Evolutionary conservation across 1,140 invertebrate species (phyloP), one percentile per base, ranked within the genome.

Genomic region (Subanguina moxae): DNA sequence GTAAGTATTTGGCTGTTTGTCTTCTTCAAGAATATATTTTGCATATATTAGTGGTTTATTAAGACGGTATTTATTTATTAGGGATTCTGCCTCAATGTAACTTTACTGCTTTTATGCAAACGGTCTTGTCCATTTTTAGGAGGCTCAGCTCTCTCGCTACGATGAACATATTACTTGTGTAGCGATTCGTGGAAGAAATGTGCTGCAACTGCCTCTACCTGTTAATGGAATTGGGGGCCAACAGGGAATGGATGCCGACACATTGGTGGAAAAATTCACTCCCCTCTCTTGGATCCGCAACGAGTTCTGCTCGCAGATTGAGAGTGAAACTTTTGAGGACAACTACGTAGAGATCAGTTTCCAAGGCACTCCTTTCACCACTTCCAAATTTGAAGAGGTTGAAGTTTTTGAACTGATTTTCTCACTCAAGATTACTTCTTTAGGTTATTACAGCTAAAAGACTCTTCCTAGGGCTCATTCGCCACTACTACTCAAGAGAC

Each of bases 301-400:
- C 3, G 48, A 52, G 15, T 52, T 52, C 23, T 25, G 48, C 23
- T 52, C 48, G 3, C 48, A 52, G 23, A 52, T 52, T 7, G 48
- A 52, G 8, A 52, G 23, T 52, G 48, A 52, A 52, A 52, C 3
- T 52, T 3, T 52, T 3, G 23, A 3, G 3, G n/a, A 19, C n/a
- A 19, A 52, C n/a, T 52, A 52, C 15, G 48, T 52, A 15, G 48
- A 52, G 17, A 27, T 61, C n/a, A 21, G 1, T 27, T 61, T 61
- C 27, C n/a, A 61, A 43, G n/a, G 58, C 58, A 61, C 58, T 30
- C 58, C 58, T n/a, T 61, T 61, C n/a, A 19, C 58, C 3, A 43
- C 58, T n/a, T 7, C 28, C 3, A 61, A 61, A 61, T 61, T 61
- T 61, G 58, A 61, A 61, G 58, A 61, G 58, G 58, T 61, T 23